Evolutionary conservation across 1,140 invertebrate genomes (phyloP).

Genomic region (Nebria ingens): DNA sequence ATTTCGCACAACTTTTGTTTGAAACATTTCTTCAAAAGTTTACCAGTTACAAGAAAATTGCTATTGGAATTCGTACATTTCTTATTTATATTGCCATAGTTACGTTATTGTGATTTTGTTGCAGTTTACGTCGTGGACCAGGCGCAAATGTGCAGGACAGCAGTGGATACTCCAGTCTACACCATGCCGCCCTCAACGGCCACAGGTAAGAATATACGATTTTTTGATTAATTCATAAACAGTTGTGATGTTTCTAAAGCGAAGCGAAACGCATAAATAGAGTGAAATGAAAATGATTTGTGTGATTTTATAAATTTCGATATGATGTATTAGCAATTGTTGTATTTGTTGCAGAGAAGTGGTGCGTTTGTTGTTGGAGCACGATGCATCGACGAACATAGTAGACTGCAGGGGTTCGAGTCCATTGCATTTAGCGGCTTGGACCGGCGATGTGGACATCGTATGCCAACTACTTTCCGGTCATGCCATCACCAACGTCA

Average conservation of each 20-base stretch:
- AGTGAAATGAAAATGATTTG: not conserved
- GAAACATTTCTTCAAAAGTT: too few species aligned
- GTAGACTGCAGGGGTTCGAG: constrained; percentile 76
- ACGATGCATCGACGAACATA: constrained; percentile 83
- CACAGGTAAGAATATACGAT: constrained; percentile 58
- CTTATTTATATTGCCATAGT: too few species aligned
- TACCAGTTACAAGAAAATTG: too few species aligned
- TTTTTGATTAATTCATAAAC: not conserved
- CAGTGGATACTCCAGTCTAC: constrained; percentile 89
- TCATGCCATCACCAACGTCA: constrained; percentile 66
- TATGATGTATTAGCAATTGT: too few species aligned
- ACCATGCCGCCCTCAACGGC: constrained; percentile 89
- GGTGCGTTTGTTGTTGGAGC: constrained; percentile 69
- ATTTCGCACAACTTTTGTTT: too few species aligned
- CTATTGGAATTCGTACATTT: too few species aligned
- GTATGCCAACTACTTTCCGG: constrained; percentile 66
- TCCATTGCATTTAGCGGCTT: constrained; percentile 79
- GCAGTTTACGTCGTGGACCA: constrained; percentile 73
- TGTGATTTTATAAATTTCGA: not conserved
- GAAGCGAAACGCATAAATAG: too few species aligned
- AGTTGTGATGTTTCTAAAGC: too few species aligned
- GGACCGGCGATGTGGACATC: constrained; percentile 78
- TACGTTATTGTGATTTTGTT: too few species aligned
- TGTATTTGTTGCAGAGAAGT: constrained; percentile 58
- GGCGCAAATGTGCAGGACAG: constrained; percentile 88